These are phyloP conservation scores for Columbina picui DNA, from an alignment of 2,113 vertebrate species.

Conservation along the genomic window DNA sequence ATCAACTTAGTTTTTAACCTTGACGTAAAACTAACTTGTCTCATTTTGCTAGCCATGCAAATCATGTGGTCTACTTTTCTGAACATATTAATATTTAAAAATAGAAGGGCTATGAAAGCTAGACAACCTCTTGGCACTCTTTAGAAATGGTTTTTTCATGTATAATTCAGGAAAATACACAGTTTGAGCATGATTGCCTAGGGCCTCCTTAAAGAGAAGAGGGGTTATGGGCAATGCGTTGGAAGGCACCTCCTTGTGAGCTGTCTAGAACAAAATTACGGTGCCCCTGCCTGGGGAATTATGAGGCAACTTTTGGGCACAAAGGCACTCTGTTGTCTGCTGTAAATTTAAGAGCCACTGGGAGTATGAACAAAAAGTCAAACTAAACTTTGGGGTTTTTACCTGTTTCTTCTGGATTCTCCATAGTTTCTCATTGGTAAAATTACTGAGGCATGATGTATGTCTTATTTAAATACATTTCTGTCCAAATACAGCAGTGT, in stretches of 20 bases:
- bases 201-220: background rate
- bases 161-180: conserved; percentile 51
- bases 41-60: background rate
- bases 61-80: background rate
- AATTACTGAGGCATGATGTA: background rate
- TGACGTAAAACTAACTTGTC: background rate
- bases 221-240: background rate
- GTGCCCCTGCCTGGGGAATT: background rate
- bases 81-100: conserved; percentile 59
- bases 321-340: background rate
- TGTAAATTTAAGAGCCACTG: background rate
- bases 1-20: background rate
- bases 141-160: conserved; percentile 62
- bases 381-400: background rate
- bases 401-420: background rate
- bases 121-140: background rate
- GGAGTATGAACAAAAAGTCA: background rate
- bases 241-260: background rate
- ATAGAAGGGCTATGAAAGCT: background rate
- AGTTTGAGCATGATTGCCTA: conserved; percentile 25
- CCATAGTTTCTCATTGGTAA: background rate
- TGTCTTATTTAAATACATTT: background rate
- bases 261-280: background rate
- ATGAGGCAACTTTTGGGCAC: background rate
- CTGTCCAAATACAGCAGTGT: background rate